Conservation (phyloP, 2,797 vertebrate species). For the Dendrocincla fuliginosa region DNA sequence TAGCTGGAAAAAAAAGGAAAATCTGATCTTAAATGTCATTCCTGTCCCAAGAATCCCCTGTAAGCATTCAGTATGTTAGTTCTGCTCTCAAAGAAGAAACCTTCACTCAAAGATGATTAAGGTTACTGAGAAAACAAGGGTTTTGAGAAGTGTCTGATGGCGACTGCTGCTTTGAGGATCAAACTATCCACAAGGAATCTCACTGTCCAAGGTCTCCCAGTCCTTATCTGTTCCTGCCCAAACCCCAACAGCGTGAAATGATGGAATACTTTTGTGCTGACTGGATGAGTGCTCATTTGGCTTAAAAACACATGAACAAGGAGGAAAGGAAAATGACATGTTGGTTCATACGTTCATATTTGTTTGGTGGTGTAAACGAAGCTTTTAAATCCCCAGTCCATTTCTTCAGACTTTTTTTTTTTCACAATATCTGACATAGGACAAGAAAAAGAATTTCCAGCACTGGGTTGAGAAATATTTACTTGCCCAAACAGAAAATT, state of each 20-base stretch:
- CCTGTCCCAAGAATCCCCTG: rapidly evolving
- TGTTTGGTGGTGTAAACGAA: neutral
- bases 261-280: neutral
- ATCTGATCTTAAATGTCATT: neutral
- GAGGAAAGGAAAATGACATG: neutral
- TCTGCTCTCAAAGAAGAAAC: neutral
- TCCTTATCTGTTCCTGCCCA: neutral
- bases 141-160: neutral
- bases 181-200: neutral
- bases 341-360: neutral
- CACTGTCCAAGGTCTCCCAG: neutral
- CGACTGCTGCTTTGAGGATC: neutral
- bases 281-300: neutral
- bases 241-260: neutral
- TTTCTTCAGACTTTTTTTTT: neutral
- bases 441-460: neutral
- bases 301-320: neutral
- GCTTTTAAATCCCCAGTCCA: neutral
- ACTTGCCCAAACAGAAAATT: neutral
- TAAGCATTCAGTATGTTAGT: neutral
- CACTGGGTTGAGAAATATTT: neutral
- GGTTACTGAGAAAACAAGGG: neutral
- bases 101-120: neutral
- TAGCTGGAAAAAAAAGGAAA: neutral
- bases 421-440: neutral